Percentiles rank a stretch among this genome's conserved stretches.
Evolutionary conservation across 1,140 invertebrate species (phyloP).

Genomic region (Globodera rostochiensis): DNA sequence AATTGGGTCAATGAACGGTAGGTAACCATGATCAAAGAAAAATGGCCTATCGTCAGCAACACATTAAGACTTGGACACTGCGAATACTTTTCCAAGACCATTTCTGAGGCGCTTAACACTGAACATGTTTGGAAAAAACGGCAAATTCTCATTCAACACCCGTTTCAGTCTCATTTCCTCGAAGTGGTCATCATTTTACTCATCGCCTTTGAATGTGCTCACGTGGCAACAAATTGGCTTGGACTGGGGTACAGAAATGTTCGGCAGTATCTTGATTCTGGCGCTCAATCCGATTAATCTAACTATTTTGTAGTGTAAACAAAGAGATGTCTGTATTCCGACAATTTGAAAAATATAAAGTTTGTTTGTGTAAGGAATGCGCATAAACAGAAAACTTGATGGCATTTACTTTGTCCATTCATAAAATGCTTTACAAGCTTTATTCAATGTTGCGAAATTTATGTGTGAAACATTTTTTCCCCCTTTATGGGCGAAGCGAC

Average conservation of each 20-base stretch:
- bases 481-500: no score
- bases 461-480: no score
- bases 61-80: slow-evolving; percentile 13
- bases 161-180: slow-evolving; percentile 7
- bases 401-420: no score
- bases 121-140: slow-evolving; percentile 16
- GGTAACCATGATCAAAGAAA: neutral
- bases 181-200: slow-evolving; percentile 14
- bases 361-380: no score
- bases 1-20: slow-evolving; percentile 12
- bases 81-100: slow-evolving; percentile 27
- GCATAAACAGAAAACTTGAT: no score
- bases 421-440: no score
- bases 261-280: neutral
- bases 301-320: neutral
- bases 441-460: no score
- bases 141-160: neutral
- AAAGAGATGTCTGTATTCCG: no score
- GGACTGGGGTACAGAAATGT: neutral
- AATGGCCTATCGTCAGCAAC: neutral
- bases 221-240: neutral
- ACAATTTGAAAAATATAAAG: no score
- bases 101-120: slow-evolving; percentile 17
- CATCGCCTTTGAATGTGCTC: slow-evolving; percentile 1
- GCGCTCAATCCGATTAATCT: neutral